Evolutionary conservation across 2,888 invertebrate species (phyloP), one percentile per base, ranked within the genome.

Genomic region (Muscina levida): DNA sequence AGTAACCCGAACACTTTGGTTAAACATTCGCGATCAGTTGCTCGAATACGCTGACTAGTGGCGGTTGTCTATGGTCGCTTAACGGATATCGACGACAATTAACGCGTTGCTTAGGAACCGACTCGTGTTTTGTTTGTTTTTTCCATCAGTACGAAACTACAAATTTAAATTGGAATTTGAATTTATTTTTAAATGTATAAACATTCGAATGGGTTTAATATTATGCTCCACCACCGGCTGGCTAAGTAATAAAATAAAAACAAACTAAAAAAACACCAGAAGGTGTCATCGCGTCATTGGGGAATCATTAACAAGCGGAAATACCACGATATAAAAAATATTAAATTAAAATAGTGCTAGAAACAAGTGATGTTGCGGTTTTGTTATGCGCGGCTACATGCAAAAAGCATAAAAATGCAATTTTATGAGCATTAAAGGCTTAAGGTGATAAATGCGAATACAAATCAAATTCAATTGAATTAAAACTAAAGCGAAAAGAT

Each of bases 31-130:
- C 70, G 72, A 70, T 31, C 73, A 76, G 82, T 82, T 76, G 75
- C 59, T 72, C 48, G 72, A 62, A 72, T 44, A 78, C 70, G 48
- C 42, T 56, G 56, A 22, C 66, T 67, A 53, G 19, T 66, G 72
- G 46, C 70, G 68, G 83, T 77, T 79, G 81, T 72, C 53, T 44
- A 48, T 48, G 71, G 31, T 42, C 11, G 51, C 42, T 59, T 13
- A 39, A 39, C 56, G 19, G 26, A 8, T 11, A 8, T 48, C 19
- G 10, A 46, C 65, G 51, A 66, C n/a, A n/a, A n/a, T 46, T 72
- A 62, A 62, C 76, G 78, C 79, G 81, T 65, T 70, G n/a, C n/a
- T n/a, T n/a, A n/a, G n/a, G n/a, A n/a, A n/a, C n/a, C n/a, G n/a
- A n/a, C n/a, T n/a, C n/a, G n/a, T n/a, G 31, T 31, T 31, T 31